phyloP scores from a whole-genome alignment of 2,888 invertebrate genomes.

The Adineta ricciae region DNA sequence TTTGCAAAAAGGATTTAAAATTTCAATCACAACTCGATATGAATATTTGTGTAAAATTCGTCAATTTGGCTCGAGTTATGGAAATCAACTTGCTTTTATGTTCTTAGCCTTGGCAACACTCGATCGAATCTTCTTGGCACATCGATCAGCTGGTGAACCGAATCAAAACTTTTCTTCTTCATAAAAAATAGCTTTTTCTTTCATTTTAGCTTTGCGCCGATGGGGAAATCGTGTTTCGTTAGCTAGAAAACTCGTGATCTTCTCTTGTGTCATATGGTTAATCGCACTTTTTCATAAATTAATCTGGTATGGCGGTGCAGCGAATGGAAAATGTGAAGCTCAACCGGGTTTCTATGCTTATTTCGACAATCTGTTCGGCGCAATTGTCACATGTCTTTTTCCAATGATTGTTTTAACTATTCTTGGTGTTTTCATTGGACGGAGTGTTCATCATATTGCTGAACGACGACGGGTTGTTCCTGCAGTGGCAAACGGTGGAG shows the following conservation, averaged over 20 bases:
- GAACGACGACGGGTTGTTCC: not conserved
- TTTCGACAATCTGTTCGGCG: not conserved
- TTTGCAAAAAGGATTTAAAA: not conserved
- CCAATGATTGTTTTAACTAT: not conserved
- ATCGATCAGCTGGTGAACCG: not conserved
- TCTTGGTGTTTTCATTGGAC: not conserved
- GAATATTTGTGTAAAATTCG: not conserved
- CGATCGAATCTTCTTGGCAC: not conserved
- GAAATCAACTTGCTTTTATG: not conserved
- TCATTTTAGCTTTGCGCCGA: not conserved
- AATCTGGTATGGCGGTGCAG: not conserved
- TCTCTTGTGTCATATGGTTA: not conserved
- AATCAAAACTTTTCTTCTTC: too few species aligned
- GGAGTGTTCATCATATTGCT: not conserved
- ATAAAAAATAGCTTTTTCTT: not conserved
- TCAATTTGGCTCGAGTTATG: not conserved
- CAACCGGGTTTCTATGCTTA: not conserved
- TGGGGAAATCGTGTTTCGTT: not conserved
- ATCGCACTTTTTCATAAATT: not conserved
- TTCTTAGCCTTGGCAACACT: not conserved
- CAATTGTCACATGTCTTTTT: not conserved
- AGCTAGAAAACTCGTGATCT: not conserved
- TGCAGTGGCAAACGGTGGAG: not conserved
- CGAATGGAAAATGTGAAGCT: not conserved
- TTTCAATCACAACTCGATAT: not conserved